These are phyloP conservation scores for Notolepis coatsorum DNA, from an alignment of 2,797 vertebrate species.

Conservation along the genomic window DNA sequence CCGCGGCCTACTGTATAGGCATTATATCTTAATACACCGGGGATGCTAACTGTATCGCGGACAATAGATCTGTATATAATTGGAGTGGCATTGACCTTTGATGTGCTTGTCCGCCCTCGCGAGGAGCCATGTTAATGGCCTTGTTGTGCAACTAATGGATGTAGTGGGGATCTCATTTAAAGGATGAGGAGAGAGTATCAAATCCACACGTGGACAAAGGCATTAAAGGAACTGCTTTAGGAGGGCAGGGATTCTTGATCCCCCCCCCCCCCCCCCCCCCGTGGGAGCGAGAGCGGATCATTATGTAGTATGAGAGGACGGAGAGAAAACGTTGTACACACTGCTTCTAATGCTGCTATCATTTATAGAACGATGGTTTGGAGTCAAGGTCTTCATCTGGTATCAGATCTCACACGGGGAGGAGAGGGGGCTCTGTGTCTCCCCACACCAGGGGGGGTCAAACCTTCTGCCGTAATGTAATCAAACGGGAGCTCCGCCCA, in stretches of 20 bases:
- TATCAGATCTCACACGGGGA: conserved; percentile 29
- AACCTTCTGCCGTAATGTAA: too few relatives aligned
- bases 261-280: conserved; percentile 38
- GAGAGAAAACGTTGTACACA: conserved; percentile 34
- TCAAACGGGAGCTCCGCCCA: too few relatives aligned
- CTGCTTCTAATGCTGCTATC: conserved; percentile 28
- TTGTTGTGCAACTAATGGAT: conserved; percentile 62
- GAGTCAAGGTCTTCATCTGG: conserved; percentile 10
- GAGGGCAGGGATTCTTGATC: conserved; percentile 67
- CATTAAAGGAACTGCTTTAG: conserved; percentile 59
- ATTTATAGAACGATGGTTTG: conserved; percentile 32
- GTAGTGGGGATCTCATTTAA: conserved; percentile 65
- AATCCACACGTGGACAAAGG: conserved; percentile 60
- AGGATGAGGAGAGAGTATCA: conserved; percentile 59
- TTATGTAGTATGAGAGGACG: conserved; percentile 39
- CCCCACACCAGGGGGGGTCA: too few relatives aligned
- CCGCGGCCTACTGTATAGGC: too few relatives aligned
- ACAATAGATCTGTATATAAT: not conserved
- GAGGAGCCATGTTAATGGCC: conserved; percentile 56
- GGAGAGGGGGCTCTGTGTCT: not conserved
- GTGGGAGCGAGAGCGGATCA: conserved; percentile 41
- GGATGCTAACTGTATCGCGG: too few relatives aligned
- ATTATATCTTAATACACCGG: too few relatives aligned
- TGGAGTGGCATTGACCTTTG: conserved; percentile 25
- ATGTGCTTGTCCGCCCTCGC: conserved; percentile 35